Evolutionary conservation across 2,113 vertebrate genomes (phyloP), one percentile per base, ranked within the genome.

Genomic region (Mola mola): DNA sequence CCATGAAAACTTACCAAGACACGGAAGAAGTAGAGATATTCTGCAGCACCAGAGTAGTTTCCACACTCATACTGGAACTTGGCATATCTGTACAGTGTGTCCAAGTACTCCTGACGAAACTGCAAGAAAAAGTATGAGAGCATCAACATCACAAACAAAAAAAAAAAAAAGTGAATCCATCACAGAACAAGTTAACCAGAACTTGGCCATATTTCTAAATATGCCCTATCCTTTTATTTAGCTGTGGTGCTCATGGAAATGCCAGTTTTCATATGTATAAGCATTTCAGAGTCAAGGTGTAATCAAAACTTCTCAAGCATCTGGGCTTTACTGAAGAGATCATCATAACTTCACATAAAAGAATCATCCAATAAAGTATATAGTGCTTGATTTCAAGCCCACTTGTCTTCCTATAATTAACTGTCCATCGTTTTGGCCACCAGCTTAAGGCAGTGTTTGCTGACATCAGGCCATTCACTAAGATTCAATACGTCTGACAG

Each of bases 51-150:
- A 0, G 97, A 96, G 89, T 99, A 99, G 89, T 99, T 99, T n/a
- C 96, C 97, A 82, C 96, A 98, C 84, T 99, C 96, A 8, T 98
- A 99, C 33, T 99, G 97, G 91, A 99, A 98, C 87, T 98, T 99
- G 65, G 96, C 96, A n/a, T 98, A 97, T 55, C 94, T 92, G 89
- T 99, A 98, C 50, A 98, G 93, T 0, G 96, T 99, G 83, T 99
- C 96, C 88, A 99, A 90, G 85, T 98, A 98, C 76, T 99, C 96
- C 70, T 98, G 96, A 67, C 96, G 95, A 86, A 99, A 99, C 97
- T 98, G 69, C 20, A 72, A 58, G 40, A 72, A 61, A n/a, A 78
- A 78, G 73, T 4, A 47, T 0, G 4, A 67, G 25, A 12, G 42
- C 2, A 52, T 24, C 41, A 37, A 17, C 47, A 34, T 78, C 34